Evolutionary conservation across 2,113 vertebrate species (phyloP).

Genomic region (Tonatia bakeri): DNA sequence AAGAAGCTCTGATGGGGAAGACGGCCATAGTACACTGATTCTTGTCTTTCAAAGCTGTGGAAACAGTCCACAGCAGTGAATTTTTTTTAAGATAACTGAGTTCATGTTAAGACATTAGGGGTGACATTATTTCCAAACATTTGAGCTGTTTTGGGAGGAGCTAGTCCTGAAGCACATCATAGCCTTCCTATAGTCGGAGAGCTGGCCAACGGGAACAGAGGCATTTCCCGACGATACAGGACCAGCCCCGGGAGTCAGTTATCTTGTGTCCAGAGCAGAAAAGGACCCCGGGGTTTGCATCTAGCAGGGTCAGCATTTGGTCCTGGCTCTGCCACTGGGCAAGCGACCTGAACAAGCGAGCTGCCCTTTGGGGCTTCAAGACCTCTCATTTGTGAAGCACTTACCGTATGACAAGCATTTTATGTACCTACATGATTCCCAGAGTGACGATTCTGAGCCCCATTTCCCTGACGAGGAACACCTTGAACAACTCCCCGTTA

Average conservation of each 20-base stretch:
- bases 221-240: not conserved
- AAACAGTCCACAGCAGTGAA: not conserved
- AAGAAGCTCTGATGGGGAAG: not conserved
- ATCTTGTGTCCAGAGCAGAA: not conserved
- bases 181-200: not conserved
- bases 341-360: not conserved
- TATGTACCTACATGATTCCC: not conserved
- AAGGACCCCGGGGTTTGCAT: not conserved
- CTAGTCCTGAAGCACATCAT: not conserved
- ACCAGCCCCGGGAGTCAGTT: rapidly evolving
- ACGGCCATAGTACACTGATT: not conserved
- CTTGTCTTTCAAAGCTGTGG: not conserved
- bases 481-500: too few relatives aligned
- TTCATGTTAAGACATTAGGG: not conserved
- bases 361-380: not conserved
- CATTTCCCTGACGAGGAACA: not conserved
- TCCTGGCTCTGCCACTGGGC: not conserved
- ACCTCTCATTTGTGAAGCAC: not conserved
- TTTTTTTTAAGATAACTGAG: not conserved
- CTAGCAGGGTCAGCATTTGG: rapidly evolving
- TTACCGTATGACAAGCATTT: not conserved
- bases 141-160: not conserved
- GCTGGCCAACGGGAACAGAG: rapidly evolving
- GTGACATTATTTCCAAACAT: not conserved
- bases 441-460: not conserved